phyloP scores from a whole-genome alignment of 2,888 invertebrate species.

The Drosophila kambysellisi region DNA sequence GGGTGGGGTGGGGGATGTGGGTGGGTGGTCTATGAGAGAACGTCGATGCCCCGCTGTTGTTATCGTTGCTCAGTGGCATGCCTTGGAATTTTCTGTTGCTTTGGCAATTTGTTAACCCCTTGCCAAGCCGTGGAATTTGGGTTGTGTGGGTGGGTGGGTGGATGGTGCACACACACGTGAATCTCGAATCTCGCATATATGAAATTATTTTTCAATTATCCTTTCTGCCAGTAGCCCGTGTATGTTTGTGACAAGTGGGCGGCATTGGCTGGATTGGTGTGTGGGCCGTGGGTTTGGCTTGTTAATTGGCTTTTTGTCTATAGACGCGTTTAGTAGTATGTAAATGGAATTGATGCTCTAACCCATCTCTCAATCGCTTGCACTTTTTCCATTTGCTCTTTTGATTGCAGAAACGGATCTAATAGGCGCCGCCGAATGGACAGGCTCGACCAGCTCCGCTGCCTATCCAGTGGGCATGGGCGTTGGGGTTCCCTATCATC shows the following conservation, averaged over 20 bases:
- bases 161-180: slow-evolving; percentile 27
- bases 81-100: slow-evolving; percentile 51
- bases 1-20: background rate
- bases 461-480: slow-evolving; percentile 46
- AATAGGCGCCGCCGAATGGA: slow-evolving; percentile 88
- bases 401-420: slow-evolving; percentile 86
- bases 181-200: slow-evolving; percentile 46
- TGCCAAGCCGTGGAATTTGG: slow-evolving; percentile 9
- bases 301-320: slow-evolving; percentile 31
- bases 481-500: slow-evolving; percentile 57
- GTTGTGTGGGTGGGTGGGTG: accelerated
- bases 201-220: slow-evolving; percentile 82
- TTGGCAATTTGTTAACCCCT: slow-evolving; percentile 47
- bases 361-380: background rate
- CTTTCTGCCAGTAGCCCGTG: slow-evolving; percentile 61
- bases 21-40: background rate
- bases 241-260: slow-evolving; percentile 61
- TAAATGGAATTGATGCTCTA: background rate
- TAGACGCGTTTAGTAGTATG: background rate
- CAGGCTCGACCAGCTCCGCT: slow-evolving; percentile 86
- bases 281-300: background rate
- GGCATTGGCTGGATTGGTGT: background rate
- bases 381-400: background rate
- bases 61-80: slow-evolving; percentile 28
- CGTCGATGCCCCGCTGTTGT: slow-evolving; percentile 25